Conservation (phyloP, 2,113 vertebrate species). For the Charadrius vociferus region DNA sequence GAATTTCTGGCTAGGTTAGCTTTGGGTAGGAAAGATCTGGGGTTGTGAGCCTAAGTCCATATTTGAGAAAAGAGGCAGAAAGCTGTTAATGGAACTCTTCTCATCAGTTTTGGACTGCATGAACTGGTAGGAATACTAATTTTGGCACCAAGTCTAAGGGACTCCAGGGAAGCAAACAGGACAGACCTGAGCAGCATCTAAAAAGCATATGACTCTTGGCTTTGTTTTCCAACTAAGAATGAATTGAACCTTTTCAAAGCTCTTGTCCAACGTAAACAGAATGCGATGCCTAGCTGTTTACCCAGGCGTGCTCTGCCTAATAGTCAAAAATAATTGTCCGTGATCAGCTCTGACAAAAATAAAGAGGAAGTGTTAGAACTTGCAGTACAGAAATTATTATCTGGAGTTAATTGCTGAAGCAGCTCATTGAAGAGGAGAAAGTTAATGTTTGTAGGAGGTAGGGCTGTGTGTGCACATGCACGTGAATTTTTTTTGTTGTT, state of each 20-base stretch:
- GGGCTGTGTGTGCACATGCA: rapidly evolving
- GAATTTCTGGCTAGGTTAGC: neutral
- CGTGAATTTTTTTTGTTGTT: neutral
- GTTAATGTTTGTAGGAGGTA: neutral
- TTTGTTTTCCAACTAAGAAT: neutral
- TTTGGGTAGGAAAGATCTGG: neutral
- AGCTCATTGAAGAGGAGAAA: neutral
- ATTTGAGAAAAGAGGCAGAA: neutral
- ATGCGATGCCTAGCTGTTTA: neutral
- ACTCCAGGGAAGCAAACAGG: neutral
- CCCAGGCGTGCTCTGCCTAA: neutral
- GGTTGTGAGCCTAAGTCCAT: neutral
- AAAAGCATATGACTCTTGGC: neutral
- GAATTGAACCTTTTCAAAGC: neutral
- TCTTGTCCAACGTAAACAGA: neutral
- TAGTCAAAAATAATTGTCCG: neutral
- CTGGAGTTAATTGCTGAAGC: neutral
- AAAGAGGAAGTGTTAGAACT: neutral
- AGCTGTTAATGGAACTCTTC: neutral
- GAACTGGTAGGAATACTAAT: neutral
- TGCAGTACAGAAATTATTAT: neutral
- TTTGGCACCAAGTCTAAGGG: neutral
- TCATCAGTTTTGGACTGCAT: neutral
- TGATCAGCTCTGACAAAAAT: neutral
- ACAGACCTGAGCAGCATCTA: neutral